Conservation (phyloP, 1,140 invertebrate genomes). For the Platyscapa corneri region DNA sequence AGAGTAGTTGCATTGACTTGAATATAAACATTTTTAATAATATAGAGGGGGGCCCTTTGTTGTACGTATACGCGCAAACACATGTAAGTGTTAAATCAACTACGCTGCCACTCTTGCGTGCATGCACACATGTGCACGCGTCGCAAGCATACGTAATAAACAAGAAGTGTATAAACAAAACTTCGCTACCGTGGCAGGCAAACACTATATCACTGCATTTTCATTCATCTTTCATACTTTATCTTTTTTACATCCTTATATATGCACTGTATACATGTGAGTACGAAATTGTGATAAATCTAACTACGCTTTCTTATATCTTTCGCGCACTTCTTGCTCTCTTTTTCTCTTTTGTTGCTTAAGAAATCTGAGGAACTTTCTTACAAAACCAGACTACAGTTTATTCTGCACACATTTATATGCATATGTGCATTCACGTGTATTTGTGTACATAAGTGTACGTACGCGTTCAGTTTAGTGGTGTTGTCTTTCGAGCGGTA, state of each 20-base stretch:
- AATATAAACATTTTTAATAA: slow-evolving; percentile 27
- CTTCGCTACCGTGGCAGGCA: background rate
- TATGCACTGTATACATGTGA: background rate
- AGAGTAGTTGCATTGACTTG: background rate
- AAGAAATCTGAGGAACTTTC: background rate
- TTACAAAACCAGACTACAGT: background rate
- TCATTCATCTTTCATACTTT: background rate
- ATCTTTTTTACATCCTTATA: background rate
- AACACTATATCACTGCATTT: slow-evolving; percentile 5
- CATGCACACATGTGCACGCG: background rate
- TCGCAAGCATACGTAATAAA: background rate
- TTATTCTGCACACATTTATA: background rate
- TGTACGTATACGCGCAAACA: background rate
- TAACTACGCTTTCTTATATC: background rate
- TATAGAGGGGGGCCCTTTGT: slow-evolving; percentile 4
- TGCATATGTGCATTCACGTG: background rate
- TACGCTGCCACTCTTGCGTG: background rate
- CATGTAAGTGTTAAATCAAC: background rate
- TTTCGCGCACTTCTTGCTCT: background rate
- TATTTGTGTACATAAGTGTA: background rate
- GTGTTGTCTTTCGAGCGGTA: slow-evolving; percentile 1
- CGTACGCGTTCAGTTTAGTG: background rate
- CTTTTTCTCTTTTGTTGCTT: background rate
- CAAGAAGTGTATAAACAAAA: slow-evolving; percentile 34
- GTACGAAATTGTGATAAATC: background rate